phyloP scores from a whole-genome alignment of 2,113 vertebrate genomes.

The Jaculus jaculus region DNA sequence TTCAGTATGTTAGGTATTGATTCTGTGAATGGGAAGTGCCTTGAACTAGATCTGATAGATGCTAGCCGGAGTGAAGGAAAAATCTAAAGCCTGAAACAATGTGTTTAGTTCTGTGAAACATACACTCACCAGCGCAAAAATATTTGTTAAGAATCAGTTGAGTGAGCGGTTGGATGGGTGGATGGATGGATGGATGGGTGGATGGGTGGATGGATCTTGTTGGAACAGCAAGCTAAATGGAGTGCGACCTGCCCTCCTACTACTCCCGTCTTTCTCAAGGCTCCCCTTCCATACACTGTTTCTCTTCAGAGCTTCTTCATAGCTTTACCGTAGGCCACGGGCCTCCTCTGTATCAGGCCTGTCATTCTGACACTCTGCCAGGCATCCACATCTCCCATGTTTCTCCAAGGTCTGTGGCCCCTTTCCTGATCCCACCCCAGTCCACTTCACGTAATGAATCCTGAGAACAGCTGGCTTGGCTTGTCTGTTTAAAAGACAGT shows the following conservation, averaged over 20 bases:
- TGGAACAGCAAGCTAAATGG: background rate
- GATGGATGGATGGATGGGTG: background rate
- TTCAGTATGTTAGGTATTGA: slow-evolving; percentile 23
- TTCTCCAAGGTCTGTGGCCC: background rate
- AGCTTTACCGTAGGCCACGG: background rate
- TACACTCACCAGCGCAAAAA: background rate
- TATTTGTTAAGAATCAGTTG: background rate
- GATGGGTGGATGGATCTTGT: background rate
- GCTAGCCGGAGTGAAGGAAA: background rate
- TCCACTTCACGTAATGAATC: background rate
- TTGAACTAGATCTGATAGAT: background rate
- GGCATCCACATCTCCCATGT: background rate
- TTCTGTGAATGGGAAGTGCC: background rate
- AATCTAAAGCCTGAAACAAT: background rate
- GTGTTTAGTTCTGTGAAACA: background rate
- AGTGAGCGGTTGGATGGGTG: background rate
- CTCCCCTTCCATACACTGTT: background rate
- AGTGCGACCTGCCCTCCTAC: background rate
- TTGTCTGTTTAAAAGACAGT: background rate
- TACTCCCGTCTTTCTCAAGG: background rate
- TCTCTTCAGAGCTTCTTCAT: background rate
- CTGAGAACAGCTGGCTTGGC: background rate
- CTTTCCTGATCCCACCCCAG: background rate
- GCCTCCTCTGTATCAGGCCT: background rate
- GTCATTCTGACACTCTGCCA: background rate